Evolutionary conservation across 2,888 invertebrate genomes (phyloP).

Genomic region (Caenorhabditis zanzibari): DNA sequence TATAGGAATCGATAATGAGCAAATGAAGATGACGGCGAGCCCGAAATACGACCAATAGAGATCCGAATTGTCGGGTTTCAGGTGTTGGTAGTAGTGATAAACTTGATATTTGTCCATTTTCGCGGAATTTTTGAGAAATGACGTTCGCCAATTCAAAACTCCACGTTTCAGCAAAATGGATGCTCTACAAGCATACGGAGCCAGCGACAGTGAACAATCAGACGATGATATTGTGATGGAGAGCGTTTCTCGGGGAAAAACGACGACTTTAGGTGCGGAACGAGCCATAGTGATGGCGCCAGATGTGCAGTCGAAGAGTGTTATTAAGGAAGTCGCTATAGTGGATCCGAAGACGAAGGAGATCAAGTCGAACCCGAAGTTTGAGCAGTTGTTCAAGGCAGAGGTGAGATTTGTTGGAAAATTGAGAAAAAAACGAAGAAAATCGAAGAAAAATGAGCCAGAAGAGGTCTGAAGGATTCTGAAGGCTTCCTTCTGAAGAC

Average conservation of each 20-base stretch:
- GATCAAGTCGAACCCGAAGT: conserved; percentile 93
- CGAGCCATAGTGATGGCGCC: conserved; percentile 69
- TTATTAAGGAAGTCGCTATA: conserved; percentile 70
- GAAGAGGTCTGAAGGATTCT: too few relatives aligned
- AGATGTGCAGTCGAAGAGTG: conserved; percentile 68
- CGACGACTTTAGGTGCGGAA: background rate
- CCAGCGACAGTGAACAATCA: conserved; percentile 66
- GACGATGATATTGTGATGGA: conserved; percentile 57
- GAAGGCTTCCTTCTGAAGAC: too few relatives aligned
- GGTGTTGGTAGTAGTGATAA: conserved; percentile 37
- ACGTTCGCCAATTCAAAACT: background rate
- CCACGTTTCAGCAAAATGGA: conserved; percentile 57
- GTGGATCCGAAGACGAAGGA: conserved; percentile 91
- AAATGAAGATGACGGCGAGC: conserved; percentile 15
- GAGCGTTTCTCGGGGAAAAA: conserved; percentile 30
- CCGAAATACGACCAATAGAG: conserved; percentile 44
- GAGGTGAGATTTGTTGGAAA: conserved; percentile 55
- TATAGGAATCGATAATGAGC: conserved; percentile 1
- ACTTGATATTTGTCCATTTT: conserved; percentile 61
- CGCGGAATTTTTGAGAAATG: too few relatives aligned
- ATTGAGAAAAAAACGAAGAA: too few relatives aligned
- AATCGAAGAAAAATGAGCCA: too few relatives aligned
- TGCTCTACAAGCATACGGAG: conserved; percentile 60
- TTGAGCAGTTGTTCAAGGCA: conserved; percentile 95
- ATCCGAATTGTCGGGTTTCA: background rate